Percentiles rank a stretch among this genome's conserved stretches.
Conservation (phyloP, 2,888 invertebrate species). For the Drosophila kokeensis region DNA sequence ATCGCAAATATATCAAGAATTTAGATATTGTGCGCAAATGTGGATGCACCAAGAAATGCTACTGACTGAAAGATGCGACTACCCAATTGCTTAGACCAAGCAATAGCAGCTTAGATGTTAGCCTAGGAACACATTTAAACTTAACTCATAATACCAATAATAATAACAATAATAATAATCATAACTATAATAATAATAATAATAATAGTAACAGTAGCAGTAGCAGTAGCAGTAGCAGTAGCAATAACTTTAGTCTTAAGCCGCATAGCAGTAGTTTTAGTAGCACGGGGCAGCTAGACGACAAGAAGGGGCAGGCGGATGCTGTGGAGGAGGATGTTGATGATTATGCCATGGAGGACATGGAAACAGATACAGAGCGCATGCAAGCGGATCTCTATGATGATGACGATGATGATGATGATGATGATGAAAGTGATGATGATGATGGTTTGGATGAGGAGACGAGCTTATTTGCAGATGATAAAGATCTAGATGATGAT, state of each 20-base stretch:
- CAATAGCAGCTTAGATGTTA: constrained; percentile 85
- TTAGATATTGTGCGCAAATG: constrained; percentile 98
- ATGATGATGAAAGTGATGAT: constrained; percentile 56
- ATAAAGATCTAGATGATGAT: constrained; percentile 16
- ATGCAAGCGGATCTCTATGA: constrained; percentile 83
- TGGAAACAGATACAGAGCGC: constrained; percentile 64
- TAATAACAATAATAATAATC: constrained; percentile 56
- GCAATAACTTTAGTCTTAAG: constrained; percentile 69
- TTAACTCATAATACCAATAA: constrained; percentile 76
- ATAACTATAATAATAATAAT: constrained; percentile 63
- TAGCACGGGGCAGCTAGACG: constrained; percentile 52
- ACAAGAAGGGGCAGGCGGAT: constrained; percentile 27
- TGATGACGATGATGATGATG: constrained; percentile 59
- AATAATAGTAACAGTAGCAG: constrained; percentile 41
- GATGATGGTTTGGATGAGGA: constrained; percentile 76
- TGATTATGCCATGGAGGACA: constrained; percentile 74
- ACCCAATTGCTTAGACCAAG: constrained; percentile 85
- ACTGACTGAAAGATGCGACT: constrained; percentile 89
- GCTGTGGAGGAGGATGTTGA: constrained; percentile 20
- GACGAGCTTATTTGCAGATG: constrained; percentile 53
- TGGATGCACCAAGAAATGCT: constrained; percentile 96
- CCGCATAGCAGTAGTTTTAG: constrained; percentile 70
- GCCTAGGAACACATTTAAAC: constrained; percentile 81
- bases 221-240: constrained; percentile 58
- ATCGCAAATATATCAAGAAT: constrained; percentile 97